phyloP scores from a whole-genome alignment of 2,888 invertebrate species.

The Calameuta pallipes region DNA sequence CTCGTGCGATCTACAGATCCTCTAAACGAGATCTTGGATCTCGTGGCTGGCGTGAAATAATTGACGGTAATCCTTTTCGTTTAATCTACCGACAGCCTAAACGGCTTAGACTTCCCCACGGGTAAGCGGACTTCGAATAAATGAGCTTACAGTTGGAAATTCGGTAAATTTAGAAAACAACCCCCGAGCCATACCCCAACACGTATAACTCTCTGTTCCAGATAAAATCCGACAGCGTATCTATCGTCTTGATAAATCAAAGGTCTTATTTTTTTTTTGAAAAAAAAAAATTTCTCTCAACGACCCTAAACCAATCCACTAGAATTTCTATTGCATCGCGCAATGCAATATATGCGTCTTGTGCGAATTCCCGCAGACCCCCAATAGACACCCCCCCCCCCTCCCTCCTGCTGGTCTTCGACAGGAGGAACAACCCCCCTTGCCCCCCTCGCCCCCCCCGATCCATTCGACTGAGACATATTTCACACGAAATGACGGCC shows the following conservation, averaged over 20 bases:
- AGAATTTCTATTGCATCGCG: neutral
- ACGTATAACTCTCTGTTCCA: neutral
- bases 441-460: neutral
- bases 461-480: neutral
- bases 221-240: neutral
- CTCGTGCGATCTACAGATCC: neutral
- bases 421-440: neutral
- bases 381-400: neutral
- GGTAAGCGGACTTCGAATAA: neutral
- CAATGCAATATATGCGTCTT: neutral
- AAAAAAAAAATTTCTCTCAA: neutral
- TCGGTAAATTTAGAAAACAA: neutral
- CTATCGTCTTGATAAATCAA: neutral
- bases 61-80: neutral
- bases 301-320: neutral
- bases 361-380: no score
- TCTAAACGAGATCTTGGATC: neutral
- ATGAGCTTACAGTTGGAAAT: neutral
- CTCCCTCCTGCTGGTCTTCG: neutral
- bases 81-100: neutral
- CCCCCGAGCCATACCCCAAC: neutral
- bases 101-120: neutral
- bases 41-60: neutral
- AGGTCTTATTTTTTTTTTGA: no score
- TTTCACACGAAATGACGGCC: neutral